Conservation (phyloP, 2,888 invertebrate species). For the Mesorhabditis belari region DNA sequence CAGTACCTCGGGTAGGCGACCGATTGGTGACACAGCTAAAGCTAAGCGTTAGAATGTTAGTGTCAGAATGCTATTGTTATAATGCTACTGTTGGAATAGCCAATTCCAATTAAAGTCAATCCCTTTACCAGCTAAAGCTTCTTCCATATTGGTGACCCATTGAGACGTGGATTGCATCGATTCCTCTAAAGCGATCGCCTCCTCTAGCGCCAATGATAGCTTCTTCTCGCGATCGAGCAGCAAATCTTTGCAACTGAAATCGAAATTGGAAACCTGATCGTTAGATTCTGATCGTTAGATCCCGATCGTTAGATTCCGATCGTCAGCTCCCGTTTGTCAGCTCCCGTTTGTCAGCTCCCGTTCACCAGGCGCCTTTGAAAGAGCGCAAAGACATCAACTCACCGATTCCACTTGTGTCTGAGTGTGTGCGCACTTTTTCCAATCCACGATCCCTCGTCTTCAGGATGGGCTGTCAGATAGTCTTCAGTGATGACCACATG, state of each 20-base stretch:
- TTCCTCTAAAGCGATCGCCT: constrained; percentile 89
- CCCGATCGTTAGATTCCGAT: too few species aligned
- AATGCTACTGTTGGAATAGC: neutral
- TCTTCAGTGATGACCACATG: constrained; percentile 82
- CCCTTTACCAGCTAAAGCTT: constrained; percentile 66
- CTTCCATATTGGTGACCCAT: constrained; percentile 92
- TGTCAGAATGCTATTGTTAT: constrained; percentile 65
- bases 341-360: too few species aligned
- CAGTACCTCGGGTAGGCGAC: constrained; percentile 79
- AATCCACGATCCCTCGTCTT: constrained; percentile 9
- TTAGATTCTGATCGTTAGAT: too few species aligned
- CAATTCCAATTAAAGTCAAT: neutral
- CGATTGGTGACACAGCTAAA: constrained; percentile 57
- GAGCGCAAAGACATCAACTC: neutral
- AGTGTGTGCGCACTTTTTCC: constrained; percentile 16
- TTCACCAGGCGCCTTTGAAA: constrained; percentile 64
- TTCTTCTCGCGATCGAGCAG: constrained; percentile 65
- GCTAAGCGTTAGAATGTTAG: constrained; percentile 91
- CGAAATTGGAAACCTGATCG: too few species aligned
- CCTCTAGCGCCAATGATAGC: constrained; percentile 88
- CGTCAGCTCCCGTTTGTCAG: too few species aligned
- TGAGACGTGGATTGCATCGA: constrained; percentile 87
- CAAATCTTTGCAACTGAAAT: constrained; percentile 16
- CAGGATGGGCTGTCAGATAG: constrained; percentile 65
- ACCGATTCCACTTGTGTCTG: neutral